These are phyloP conservation scores for Aleiodes alternator DNA, from an alignment of 2,888 invertebrate species.

Conservation along the genomic window DNA sequence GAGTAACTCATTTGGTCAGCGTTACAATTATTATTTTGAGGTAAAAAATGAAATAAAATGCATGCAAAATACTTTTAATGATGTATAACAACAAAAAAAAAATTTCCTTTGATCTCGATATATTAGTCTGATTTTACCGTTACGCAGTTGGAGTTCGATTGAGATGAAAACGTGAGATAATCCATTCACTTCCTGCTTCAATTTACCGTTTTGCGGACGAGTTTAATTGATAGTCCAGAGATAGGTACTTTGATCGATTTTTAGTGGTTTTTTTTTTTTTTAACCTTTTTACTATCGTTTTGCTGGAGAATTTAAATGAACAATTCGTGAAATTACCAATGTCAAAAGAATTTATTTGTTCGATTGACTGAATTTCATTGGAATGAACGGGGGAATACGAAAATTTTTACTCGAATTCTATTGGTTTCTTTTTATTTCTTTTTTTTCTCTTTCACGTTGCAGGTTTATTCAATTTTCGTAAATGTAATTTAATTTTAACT, in stretches of 20 bases:
- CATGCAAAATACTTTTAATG: not conserved
- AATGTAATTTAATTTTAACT: no score
- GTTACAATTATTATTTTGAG: slow-evolving; percentile 10
- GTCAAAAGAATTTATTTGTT: no score
- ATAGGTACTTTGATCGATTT: slow-evolving; percentile 15
- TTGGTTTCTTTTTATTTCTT: no score
- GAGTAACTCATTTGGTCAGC: no score
- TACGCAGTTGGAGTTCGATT: not conserved
- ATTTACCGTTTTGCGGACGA: slow-evolving; percentile 22
- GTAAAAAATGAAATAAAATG: not conserved
- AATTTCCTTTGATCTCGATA: not conserved
- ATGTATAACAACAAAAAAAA: not conserved
- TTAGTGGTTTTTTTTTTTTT: not conserved
- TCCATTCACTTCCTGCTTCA: slow-evolving; percentile 28
- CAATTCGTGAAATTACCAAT: no score
- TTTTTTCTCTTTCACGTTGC: no score
- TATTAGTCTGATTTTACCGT: not conserved
- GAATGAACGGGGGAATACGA: no score
- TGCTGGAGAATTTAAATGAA: no score
- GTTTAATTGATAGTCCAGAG: slow-evolving; percentile 16
- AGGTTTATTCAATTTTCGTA: no score
- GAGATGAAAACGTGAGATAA: slow-evolving; percentile 15
- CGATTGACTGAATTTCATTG: no score
- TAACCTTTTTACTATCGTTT: no score
- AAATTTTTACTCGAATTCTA: no score